A percentile compares a stretch with the other conserved stretches of the same genome.
phyloP scores from a whole-genome alignment of 1,140 invertebrate genomes.

The Ostrea edulis region DNA sequence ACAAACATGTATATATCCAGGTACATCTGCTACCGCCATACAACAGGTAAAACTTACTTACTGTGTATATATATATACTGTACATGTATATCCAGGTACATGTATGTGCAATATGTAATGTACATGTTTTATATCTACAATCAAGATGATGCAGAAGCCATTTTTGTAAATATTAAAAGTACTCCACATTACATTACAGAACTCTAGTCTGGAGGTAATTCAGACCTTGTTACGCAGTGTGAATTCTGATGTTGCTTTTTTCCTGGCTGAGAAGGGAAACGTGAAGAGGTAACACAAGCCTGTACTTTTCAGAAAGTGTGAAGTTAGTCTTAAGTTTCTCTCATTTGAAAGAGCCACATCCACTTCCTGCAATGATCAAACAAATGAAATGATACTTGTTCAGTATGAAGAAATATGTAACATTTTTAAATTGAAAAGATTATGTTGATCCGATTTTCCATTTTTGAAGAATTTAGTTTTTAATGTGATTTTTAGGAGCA shows the following conservation, averaged over 20 bases:
- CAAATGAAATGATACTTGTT: too few species aligned
- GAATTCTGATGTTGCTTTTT: conserved; percentile 72
- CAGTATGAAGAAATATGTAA: too few species aligned
- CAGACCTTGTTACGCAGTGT: conserved; percentile 71
- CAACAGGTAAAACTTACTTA: conserved; percentile 57
- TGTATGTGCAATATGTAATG: too few species aligned
- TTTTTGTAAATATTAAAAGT: neutral
- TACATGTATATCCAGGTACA: neutral
- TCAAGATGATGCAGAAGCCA: neutral
- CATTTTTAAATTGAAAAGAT: too few species aligned
- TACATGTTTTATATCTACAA: too few species aligned
- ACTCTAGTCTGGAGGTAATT: conserved; percentile 62
- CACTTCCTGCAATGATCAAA: too few species aligned
- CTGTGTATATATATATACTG: too few species aligned
- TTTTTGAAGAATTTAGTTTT: neutral
- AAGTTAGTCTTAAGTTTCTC: too few species aligned
- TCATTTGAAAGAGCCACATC: too few species aligned
- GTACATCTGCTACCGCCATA: conserved; percentile 67
- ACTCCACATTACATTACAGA: conserved; percentile 48
- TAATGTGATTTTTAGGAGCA: conserved; percentile 63
- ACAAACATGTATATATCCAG: neutral
- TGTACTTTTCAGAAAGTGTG: neutral
- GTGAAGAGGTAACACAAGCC: conserved; percentile 65
- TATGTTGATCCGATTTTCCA: neutral
- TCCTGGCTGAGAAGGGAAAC: conserved; percentile 72